A percentile compares a stretch with the other conserved stretches of the same genome.
phyloP scores from a whole-genome alignment of 2,113 vertebrate species.

The Callithrix jacchus region DNA sequence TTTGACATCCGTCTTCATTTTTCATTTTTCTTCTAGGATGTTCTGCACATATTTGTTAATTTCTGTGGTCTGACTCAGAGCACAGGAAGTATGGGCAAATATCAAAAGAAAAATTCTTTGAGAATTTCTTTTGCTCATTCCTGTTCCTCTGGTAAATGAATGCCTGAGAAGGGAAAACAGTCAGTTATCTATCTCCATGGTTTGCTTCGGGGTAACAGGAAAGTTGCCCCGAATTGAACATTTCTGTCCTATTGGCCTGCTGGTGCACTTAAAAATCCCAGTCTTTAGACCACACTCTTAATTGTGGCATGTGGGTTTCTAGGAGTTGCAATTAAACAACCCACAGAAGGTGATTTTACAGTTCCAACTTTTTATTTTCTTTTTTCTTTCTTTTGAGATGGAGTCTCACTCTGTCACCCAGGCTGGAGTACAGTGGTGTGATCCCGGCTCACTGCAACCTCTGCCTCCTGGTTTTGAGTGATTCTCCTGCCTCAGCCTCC shows the following conservation, averaged over 20 bases:
- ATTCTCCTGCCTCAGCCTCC: too few species aligned
- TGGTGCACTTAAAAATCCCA: not conserved
- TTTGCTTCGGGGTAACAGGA: not conserved
- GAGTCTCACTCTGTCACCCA: too few species aligned
- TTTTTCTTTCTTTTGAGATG: too few species aligned
- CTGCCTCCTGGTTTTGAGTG: too few species aligned
- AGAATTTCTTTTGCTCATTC: not conserved
- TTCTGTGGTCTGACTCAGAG: slow-evolving; percentile 11
- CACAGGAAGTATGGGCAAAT: not conserved
- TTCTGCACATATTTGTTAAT: not conserved
- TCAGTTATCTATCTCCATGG: not conserved
- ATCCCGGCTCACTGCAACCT: too few species aligned
- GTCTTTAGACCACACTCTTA: not conserved
- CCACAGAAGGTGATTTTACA: not conserved
- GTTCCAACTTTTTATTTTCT: not conserved
- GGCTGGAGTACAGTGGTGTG: too few species aligned
- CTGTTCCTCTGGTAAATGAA: not conserved
- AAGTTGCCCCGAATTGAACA: not conserved
- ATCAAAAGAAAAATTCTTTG: not conserved
- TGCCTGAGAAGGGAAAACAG: not conserved
- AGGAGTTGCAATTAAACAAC: not conserved
- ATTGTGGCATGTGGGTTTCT: slow-evolving; percentile 18
- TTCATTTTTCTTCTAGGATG: slow-evolving; percentile 14
- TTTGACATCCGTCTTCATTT: slow-evolving; percentile 20
- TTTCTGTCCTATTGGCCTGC: not conserved